Evolutionary conservation across 2,797 vertebrate species (phyloP).

Genomic region (Yasuhikotakia modesta): DNA sequence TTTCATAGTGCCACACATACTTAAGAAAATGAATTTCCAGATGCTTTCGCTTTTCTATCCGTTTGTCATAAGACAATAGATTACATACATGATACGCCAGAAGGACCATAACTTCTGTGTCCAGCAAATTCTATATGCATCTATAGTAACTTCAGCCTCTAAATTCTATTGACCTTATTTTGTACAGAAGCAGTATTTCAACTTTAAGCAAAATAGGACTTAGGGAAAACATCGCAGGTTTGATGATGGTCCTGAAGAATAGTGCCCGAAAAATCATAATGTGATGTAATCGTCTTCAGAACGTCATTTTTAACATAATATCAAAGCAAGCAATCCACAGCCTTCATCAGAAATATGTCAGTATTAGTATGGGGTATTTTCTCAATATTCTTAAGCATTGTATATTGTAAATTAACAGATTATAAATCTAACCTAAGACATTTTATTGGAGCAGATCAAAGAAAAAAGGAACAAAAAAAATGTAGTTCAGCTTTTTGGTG

Average conservation of each 20-base stretch:
- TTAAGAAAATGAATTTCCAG: constrained; percentile 68
- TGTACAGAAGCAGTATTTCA: constrained; percentile 52
- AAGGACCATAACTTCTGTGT: constrained; percentile 53
- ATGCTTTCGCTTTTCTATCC: constrained; percentile 80
- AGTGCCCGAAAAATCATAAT: constrained; percentile 74
- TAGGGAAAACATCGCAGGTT: constrained; percentile 51
- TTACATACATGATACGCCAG: constrained; percentile 44
- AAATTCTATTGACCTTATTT: constrained; percentile 58
- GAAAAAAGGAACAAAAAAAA: constrained; percentile 84
- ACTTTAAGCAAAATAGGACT: constrained; percentile 59
- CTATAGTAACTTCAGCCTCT: constrained; percentile 49
- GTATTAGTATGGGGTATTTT: constrained; percentile 96
- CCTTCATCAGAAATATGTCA: constrained; percentile 90
- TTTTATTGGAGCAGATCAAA: constrained; percentile 79
- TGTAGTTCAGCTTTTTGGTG: constrained; percentile 91
- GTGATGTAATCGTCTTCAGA: constrained; percentile 87
- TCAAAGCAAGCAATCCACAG: constrained; percentile 87
- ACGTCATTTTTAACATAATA: constrained; percentile 81
- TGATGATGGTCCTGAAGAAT: constrained; percentile 49
- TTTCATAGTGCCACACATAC: constrained; percentile 91
- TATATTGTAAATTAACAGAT: constrained; percentile 99
- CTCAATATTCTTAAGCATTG: constrained; percentile 95
- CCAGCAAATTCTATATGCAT: constrained; percentile 55
- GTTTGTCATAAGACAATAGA: constrained; percentile 54
- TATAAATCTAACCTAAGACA: constrained; percentile 94